phyloP scores from a whole-genome alignment of 2,888 invertebrate genomes.

The Synanthedon andrenaeformis region DNA sequence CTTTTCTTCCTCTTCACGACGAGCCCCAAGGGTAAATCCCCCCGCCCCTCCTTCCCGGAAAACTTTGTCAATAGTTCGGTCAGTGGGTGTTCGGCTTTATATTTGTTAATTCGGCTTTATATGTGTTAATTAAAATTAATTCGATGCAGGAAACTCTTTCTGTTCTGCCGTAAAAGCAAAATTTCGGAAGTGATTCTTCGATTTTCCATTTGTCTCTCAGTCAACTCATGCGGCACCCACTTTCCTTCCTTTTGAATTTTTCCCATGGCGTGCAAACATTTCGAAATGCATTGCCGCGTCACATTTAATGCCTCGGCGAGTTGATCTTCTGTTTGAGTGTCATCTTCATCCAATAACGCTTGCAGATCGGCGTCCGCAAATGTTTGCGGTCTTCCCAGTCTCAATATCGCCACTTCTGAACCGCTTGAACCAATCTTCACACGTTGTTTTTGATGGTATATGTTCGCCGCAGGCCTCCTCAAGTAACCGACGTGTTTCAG shows the following conservation, averaged over 20 bases:
- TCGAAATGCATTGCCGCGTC: neutral
- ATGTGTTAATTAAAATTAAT: no score
- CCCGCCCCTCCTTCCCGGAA: no score
- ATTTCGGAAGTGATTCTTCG: neutral
- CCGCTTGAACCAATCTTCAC: neutral
- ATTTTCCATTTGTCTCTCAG: neutral
- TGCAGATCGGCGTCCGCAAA: neutral
- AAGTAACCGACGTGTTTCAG: neutral
- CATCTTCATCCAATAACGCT: neutral
- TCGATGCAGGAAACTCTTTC: neutral
- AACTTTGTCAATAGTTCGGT: no score
- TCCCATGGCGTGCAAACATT: neutral
- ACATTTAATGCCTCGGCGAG: neutral
- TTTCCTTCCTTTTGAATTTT: neutral
- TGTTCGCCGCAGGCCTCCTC: neutral
- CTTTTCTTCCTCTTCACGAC: no score
- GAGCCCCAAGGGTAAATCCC: no score
- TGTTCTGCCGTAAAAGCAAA: neutral
- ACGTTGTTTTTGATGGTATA: neutral
- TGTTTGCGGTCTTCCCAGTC: neutral
- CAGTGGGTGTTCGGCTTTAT: no score
- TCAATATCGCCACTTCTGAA: neutral
- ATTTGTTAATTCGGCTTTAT: no score
- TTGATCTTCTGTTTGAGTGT: neutral
- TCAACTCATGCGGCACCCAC: neutral